Conservation (phyloP, 2,797 vertebrate genomes). For the Heteromormyrus szaboi region DNA sequence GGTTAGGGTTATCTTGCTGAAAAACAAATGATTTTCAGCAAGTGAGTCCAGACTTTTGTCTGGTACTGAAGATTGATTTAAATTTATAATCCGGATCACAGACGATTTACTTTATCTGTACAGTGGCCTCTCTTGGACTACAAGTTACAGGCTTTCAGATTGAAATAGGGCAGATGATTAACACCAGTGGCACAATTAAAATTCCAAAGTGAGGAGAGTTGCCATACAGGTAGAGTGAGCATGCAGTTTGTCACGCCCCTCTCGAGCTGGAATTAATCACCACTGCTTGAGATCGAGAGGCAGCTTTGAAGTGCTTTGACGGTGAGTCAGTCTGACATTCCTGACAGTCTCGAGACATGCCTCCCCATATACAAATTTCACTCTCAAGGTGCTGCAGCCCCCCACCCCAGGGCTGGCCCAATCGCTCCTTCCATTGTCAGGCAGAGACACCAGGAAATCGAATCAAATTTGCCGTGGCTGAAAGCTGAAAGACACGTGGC, state of each 20-base stretch:
- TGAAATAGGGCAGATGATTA: neutral
- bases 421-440: neutral
- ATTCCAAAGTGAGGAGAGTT: neutral
- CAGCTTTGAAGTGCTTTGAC: neutral
- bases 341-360: neutral
- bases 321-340: neutral
- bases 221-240: neutral
- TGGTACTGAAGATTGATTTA: neutral
- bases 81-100: neutral
- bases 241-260: neutral
- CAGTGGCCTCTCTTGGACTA: neutral
- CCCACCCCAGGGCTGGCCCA: neutral
- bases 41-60: neutral
- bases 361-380: neutral
- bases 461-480: neutral
- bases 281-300: neutral
- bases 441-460: neutral
- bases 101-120: neutral
- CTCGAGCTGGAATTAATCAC: neutral
- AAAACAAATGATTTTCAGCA: neutral
- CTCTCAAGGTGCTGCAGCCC: neutral
- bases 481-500: neutral
- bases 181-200: neutral
- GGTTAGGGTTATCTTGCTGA: neutral
- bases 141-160: neutral